These are phyloP conservation scores for Neopipo cinnamomea DNA, from an alignment of 2,113 vertebrate genomes.

Conservation along the genomic window DNA sequence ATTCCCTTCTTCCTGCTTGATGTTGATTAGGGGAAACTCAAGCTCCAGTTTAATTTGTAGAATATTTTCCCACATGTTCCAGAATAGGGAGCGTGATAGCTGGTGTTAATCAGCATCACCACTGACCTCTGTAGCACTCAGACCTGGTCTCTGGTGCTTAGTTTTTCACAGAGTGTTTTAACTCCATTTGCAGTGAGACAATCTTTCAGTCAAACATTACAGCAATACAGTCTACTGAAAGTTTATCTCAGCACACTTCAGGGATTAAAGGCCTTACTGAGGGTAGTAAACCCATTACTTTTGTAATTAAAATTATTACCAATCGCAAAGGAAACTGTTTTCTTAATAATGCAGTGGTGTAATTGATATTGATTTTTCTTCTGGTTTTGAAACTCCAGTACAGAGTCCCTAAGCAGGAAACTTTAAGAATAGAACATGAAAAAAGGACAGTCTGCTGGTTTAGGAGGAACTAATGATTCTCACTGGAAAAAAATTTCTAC, in stretches of 20 bases:
- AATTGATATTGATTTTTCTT: conserved; percentile 51
- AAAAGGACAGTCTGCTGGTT: neutral
- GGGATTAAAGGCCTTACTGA: conserved; percentile 23
- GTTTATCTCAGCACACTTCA: neutral
- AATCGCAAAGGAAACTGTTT: conserved; percentile 41
- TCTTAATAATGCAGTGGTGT: neutral
- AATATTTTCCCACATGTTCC: neutral
- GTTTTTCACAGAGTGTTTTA: neutral
- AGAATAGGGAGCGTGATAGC: neutral
- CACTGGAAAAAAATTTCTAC: neutral
- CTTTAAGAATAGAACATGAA: neutral
- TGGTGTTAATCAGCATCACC: neutral
- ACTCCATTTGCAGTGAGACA: neutral
- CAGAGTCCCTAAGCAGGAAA: neutral
- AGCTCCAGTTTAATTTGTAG: neutral
- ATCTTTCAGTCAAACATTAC: neutral
- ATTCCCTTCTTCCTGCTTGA: neutral
- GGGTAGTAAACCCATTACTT: conserved; percentile 43
- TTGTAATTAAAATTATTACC: conserved; percentile 60
- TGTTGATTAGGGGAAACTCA: neutral
- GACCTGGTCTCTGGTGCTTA: neutral
- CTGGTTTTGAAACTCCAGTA: neutral
- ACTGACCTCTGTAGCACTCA: neutral
- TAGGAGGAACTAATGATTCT: neutral
- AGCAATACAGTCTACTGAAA: neutral